These are phyloP conservation scores for Leistus spinibarbis DNA, from an alignment of 2,888 invertebrate genomes.

Conservation along the genomic window DNA sequence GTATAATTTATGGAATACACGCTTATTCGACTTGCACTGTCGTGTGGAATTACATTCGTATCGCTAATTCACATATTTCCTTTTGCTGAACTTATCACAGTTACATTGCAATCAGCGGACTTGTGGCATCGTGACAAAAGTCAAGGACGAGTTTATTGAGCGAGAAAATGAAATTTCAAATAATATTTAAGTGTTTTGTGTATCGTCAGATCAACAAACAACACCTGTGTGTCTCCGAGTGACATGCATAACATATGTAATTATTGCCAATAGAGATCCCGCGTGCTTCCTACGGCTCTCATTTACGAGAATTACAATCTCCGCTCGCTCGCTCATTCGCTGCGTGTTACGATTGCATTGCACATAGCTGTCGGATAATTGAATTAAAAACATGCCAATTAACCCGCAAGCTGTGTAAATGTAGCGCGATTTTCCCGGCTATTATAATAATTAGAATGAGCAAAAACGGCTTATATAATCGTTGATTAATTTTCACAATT, in stretches of 20 bases:
- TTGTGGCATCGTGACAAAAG: too few relatives aligned
- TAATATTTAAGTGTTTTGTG: too few relatives aligned
- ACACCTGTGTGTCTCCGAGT: not conserved
- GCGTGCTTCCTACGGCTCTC: not conserved
- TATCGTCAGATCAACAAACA: not conserved
- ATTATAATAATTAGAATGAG: conserved; percentile 1
- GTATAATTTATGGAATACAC: not conserved
- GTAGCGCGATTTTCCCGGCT: not conserved
- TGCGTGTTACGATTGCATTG: conserved; percentile 4
- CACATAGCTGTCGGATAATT: conserved; percentile 1
- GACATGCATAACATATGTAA: not conserved
- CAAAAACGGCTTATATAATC: not conserved
- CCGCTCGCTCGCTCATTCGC: not conserved
- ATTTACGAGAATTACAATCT: conserved; percentile 1
- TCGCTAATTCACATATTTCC: too few relatives aligned
- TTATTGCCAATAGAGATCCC: conserved; percentile 4
- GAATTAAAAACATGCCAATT: not conserved
- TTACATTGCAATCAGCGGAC: too few relatives aligned
- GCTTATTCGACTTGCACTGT: not conserved
- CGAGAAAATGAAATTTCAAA: too few relatives aligned
- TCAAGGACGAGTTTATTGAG: too few relatives aligned
- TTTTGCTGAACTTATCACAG: too few relatives aligned
- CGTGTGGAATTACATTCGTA: too few relatives aligned
- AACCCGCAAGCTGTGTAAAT: not conserved
- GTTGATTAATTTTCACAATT: not conserved